Conservation (phyloP, 2,113 vertebrate genomes). For the Phylloscopus trochiloides region DNA sequence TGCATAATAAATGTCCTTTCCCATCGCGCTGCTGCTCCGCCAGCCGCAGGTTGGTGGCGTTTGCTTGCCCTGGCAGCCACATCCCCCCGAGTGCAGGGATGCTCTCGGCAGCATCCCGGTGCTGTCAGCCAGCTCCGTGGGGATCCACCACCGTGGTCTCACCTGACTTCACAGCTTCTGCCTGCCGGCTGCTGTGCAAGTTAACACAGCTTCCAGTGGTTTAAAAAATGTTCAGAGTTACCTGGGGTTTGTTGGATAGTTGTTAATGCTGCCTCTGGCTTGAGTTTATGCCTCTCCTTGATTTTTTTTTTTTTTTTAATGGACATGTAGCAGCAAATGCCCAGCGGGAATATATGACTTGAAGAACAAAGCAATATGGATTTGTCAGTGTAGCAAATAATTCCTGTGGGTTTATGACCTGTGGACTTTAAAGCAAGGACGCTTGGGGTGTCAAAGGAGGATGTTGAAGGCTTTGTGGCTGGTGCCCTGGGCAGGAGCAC, state of each 20-base stretch:
- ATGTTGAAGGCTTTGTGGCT: background rate
- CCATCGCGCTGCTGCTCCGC: background rate
- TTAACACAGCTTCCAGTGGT: background rate
- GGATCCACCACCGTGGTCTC: background rate
- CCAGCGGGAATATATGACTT: background rate
- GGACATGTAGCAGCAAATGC: background rate
- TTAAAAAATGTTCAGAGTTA: background rate
- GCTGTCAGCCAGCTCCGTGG: background rate
- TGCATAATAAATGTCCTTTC: background rate
- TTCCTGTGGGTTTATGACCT: background rate
- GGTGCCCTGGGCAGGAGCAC: background rate
- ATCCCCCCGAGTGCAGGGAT: background rate
- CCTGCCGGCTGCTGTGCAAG: background rate
- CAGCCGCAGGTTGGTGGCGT: background rate
- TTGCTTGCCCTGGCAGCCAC: background rate
- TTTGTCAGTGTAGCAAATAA: background rate
- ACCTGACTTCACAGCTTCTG: background rate
- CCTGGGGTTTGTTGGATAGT: background rate
- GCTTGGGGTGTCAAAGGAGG: background rate
- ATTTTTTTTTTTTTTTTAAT: background rate
- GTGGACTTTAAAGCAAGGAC: background rate
- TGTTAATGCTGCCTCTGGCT: background rate
- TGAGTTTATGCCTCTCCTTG: background rate
- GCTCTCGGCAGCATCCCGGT: rapidly evolving
- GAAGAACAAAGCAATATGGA: background rate